Conservation (phyloP, 1,140 invertebrate genomes). For the Diploscapter pachys region DNA sequence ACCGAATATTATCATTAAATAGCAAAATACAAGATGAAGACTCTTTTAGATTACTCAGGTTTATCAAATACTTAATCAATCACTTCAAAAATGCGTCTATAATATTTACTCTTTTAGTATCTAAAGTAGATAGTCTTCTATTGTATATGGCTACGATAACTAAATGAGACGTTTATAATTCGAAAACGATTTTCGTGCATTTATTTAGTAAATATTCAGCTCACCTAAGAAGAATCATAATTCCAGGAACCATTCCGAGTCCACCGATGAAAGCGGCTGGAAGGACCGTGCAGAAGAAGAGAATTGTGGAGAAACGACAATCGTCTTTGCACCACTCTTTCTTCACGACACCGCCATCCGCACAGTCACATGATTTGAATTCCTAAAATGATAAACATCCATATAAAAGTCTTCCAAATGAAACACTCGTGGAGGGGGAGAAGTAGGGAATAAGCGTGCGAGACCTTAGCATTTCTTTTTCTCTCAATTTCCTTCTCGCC, state of each 20-base stretch:
- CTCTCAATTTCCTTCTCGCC: background rate
- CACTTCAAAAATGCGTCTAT: background rate
- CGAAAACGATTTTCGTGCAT: background rate
- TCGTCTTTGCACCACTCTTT: slow-evolving; percentile 51
- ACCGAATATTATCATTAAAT: too few species aligned
- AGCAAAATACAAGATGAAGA: too few species aligned
- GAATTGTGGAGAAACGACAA: slow-evolving; percentile 30
- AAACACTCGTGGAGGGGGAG: too few species aligned
- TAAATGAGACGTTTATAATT: too few species aligned
- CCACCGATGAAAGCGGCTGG: slow-evolving; percentile 45
- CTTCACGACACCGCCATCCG: slow-evolving; percentile 41
- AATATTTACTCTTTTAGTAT: background rate
- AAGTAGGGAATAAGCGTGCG: background rate
- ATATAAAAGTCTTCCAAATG: too few species aligned
- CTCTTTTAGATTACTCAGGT: too few species aligned
- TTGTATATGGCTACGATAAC: too few species aligned
- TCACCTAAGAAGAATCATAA: slow-evolving; percentile 37
- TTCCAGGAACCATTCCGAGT: slow-evolving; percentile 37
- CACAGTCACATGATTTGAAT: slow-evolving; percentile 53
- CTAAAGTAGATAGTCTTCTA: background rate
- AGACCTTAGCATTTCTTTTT: background rate
- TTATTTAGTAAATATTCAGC: background rate
- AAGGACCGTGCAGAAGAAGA: slow-evolving; percentile 52
- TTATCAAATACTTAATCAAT: too few species aligned
- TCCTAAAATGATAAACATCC: slow-evolving; percentile 30